phyloP scores from a whole-genome alignment of 2,113 vertebrate species.

The Typhlomys cinereus region DNA sequence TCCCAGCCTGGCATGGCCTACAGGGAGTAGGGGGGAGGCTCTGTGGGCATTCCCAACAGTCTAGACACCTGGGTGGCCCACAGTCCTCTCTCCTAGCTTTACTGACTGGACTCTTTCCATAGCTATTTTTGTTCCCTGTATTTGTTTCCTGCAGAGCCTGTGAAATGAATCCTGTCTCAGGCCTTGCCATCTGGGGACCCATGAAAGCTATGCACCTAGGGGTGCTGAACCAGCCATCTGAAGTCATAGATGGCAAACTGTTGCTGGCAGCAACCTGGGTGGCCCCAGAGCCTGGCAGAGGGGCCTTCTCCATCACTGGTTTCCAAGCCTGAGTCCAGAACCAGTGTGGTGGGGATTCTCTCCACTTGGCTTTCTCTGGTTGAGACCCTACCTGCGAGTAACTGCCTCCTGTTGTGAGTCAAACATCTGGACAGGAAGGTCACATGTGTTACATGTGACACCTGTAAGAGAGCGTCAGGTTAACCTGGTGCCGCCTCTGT shows the following conservation, averaged over 20 bases:
- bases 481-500: background rate
- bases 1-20: background rate
- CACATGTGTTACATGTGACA: background rate
- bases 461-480: background rate
- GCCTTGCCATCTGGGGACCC: background rate
- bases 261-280: background rate
- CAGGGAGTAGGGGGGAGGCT: no score
- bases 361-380: background rate
- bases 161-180: rapidly evolving
- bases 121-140: background rate
- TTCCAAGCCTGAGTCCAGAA: background rate
- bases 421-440: slow-evolving; percentile 18
- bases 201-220: rapidly evolving
- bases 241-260: background rate
- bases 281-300: background rate
- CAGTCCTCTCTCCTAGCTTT: rapidly evolving
- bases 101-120: background rate
- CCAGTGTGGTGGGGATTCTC: background rate
- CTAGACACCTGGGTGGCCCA: background rate
- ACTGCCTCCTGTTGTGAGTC: slow-evolving; percentile 24
- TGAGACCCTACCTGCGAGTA: slow-evolving; percentile 34
- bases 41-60: no score
- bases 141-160: background rate
- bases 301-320: background rate
- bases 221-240: no score